Evolutionary conservation across 2,797 vertebrate species (phyloP).

Genomic region (Petrocephalus schoutedeni): DNA sequence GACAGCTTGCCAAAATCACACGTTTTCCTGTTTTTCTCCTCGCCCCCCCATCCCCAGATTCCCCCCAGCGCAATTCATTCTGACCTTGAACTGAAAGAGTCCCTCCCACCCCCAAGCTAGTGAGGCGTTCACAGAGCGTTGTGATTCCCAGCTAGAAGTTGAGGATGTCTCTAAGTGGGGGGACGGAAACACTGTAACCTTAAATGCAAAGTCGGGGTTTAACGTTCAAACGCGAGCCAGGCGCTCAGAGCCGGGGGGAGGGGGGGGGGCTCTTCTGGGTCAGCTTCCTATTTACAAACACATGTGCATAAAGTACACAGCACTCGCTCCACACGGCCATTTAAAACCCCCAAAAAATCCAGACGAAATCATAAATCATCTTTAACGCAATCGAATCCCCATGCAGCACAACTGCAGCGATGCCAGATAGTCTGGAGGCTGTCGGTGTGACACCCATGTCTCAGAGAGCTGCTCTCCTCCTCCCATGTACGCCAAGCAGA

Average conservation of each 20-base stretch:
- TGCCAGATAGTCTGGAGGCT: background rate
- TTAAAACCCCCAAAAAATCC: background rate
- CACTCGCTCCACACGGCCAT: background rate
- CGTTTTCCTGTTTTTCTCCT: background rate
- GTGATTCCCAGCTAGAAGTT: background rate
- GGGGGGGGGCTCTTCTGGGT: background rate
- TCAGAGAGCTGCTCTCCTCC: background rate
- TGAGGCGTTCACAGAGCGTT: background rate
- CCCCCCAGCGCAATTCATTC: background rate
- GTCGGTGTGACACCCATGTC: background rate
- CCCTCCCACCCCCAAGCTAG: background rate
- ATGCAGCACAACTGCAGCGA: background rate
- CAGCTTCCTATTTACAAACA: background rate
- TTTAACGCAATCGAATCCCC: background rate
- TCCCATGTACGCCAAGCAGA: background rate
- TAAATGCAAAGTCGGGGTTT: background rate
- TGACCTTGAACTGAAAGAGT: slow-evolving; percentile 8
- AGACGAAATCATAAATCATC: background rate
- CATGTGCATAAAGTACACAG: background rate
- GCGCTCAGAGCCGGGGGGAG: background rate
- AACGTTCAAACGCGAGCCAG: background rate
- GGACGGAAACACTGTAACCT: background rate
- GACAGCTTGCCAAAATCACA: background rate
- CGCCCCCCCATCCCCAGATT: background rate
- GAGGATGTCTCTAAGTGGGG: background rate